A percentile compares a stretch with the other conserved stretches of the same genome.
Conservation (phyloP, 2,888 invertebrate species). For the Cerceris rybyensis region DNA sequence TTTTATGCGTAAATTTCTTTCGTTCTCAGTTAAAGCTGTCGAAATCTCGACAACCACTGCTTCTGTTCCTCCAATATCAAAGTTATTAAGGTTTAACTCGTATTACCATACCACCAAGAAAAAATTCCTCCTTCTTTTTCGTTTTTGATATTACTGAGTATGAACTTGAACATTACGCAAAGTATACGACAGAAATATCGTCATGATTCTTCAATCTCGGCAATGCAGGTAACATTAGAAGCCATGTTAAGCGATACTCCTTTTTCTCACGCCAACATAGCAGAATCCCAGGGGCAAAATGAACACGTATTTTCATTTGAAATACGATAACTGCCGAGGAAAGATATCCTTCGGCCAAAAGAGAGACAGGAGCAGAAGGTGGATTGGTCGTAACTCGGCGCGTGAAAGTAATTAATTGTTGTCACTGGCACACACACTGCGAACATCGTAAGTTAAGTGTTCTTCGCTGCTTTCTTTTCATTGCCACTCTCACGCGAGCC, state of each 20-base stretch:
- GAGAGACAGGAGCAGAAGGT: constrained; percentile 30
- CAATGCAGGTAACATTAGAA: background rate
- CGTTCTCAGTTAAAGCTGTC: no score
- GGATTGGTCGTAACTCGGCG: constrained; percentile 37
- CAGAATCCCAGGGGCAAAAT: background rate
- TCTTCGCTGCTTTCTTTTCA: constrained; percentile 37
- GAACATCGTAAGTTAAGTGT: constrained; percentile 70
- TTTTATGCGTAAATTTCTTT: no score
- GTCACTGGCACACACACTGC: constrained; percentile 67
- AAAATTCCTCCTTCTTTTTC: no score
- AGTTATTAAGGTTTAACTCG: no score
- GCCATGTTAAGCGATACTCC: background rate
- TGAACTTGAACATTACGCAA: no score
- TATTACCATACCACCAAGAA: no score
- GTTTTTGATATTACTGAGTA: no score
- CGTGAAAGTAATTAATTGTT: constrained; percentile 71
- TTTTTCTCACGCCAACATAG: background rate
- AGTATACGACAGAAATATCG: background rate
- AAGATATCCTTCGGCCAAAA: background rate
- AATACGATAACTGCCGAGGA: background rate
- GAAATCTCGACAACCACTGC: no score
- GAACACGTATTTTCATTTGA: background rate
- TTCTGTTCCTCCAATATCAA: no score
- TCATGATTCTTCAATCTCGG: background rate
- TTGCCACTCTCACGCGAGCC: constrained; percentile 9